A percentile compares a stretch with the other conserved stretches of the same genome.
phyloP scores from a whole-genome alignment of 53 echinoderm and acorn worm genomes.

The Crossaster papposus region DNA sequence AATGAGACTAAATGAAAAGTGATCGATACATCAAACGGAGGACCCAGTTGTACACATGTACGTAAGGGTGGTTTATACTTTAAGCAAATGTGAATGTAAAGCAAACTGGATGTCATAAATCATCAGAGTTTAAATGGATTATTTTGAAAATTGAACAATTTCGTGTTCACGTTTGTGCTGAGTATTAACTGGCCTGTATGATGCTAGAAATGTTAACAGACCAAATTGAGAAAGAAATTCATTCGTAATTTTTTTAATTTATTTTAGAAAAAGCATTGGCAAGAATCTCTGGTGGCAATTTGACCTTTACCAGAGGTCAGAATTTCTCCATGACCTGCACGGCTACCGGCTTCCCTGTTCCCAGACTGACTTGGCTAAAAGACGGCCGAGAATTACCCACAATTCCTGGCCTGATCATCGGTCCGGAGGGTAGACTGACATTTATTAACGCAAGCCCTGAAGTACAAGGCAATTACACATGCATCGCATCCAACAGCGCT shows the following conservation, averaged over 20 bases:
- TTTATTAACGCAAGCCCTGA: slow-evolving; percentile 72
- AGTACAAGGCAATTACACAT: slow-evolving; percentile 71
- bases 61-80: no score
- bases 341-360: slow-evolving; percentile 77
- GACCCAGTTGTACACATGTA: background rate
- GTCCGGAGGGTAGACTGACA: slow-evolving; percentile 61
- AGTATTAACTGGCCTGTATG: no score
- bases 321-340: slow-evolving; percentile 83
- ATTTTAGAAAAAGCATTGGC: slow-evolving; percentile 59
- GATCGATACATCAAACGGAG: background rate
- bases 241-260: background rate
- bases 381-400: slow-evolving; percentile 77
- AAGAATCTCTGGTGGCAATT: slow-evolving; percentile 57
- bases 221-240: background rate
- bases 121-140: no score
- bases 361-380: slow-evolving; percentile 80
- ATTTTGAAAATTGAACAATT: no score
- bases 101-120: no score
- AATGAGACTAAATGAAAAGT: background rate
- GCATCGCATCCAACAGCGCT: slow-evolving; percentile 83
- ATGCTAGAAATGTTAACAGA: background rate
- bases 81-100: no score
- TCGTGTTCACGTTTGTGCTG: no score
- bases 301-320: slow-evolving; percentile 77
- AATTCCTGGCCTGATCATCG: slow-evolving; percentile 54